Conservation (phyloP, 1,140 invertebrate genomes). For the Zaprionus nigranus region DNA sequence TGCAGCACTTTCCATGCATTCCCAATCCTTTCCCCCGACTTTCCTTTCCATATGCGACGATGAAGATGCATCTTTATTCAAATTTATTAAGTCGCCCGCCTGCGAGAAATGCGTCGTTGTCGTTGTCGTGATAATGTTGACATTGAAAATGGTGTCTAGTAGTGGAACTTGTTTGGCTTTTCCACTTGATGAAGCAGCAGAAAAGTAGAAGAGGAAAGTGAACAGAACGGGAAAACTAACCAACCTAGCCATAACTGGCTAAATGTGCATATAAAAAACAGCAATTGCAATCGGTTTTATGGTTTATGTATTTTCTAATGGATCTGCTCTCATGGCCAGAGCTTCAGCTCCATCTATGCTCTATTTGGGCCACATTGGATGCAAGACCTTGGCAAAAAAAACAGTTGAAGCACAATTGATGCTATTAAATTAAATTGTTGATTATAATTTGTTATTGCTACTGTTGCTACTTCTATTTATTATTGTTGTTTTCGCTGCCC, state of each 20-base stretch:
- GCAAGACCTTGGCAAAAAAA: slow-evolving; percentile 39
- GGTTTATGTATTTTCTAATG: slow-evolving; percentile 32
- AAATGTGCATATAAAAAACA: slow-evolving; percentile 3
- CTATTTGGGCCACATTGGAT: slow-evolving; percentile 38
- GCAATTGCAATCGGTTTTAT: slow-evolving; percentile 57
- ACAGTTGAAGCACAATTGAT: slow-evolving; percentile 42
- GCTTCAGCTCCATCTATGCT: slow-evolving; percentile 26
- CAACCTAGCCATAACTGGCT: no score
- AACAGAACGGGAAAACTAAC: slow-evolving; percentile 1
- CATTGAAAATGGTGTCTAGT: slow-evolving; percentile 63
- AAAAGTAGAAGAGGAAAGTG: slow-evolving; percentile 23
- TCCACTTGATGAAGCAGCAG: slow-evolving; percentile 20
- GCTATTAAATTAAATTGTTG: slow-evolving; percentile 67
- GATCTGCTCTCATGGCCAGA: slow-evolving; percentile 8
- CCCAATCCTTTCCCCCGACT: slow-evolving; percentile 13
- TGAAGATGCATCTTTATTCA: slow-evolving; percentile 32
- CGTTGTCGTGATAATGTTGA: slow-evolving; percentile 75
- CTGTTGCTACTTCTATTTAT: neutral
- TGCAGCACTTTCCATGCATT: slow-evolving; percentile 39
- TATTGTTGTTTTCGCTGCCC: slow-evolving; percentile 3
- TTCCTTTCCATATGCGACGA: slow-evolving; percentile 37
- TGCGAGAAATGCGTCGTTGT: slow-evolving; percentile 16
- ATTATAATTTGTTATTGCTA: slow-evolving; percentile 34
- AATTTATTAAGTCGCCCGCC: slow-evolving; percentile 22
- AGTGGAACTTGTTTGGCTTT: slow-evolving; percentile 34